Conservation (phyloP, 2,888 invertebrate species). For the Oscheius sp. region DNA sequence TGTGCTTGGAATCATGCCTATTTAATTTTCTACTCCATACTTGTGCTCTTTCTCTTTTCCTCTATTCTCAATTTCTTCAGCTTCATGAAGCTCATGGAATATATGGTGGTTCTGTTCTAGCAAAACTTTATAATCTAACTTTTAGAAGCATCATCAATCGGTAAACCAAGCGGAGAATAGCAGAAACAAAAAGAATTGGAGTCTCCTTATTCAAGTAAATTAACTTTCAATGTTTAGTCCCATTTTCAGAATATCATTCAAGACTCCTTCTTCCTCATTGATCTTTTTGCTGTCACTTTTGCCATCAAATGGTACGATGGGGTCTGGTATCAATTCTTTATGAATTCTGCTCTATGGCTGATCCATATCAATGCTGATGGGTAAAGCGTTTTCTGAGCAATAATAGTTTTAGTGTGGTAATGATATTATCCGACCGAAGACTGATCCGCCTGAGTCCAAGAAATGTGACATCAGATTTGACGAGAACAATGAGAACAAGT, state of each 20-base stretch:
- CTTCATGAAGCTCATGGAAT: constrained; percentile 12
- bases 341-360: constrained; percentile 16
- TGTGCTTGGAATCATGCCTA: constrained; percentile 24
- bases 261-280: constrained; percentile 20
- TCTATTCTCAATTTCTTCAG: constrained; percentile 8
- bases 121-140: neutral
- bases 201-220: constrained; percentile 2
- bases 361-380: constrained; percentile 23
- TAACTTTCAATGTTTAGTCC: neutral
- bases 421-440: constrained; percentile 9
- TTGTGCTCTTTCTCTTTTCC: neutral
- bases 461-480: too few species aligned
- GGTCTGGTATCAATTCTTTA: constrained; percentile 10
- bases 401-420: constrained; percentile 8
- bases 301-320: constrained; percentile 3
- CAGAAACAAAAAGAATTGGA: constrained; percentile 19
- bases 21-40: constrained; percentile 10
- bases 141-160: constrained; percentile 6
- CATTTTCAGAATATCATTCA: constrained; percentile 16
- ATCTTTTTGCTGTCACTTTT: constrained; percentile 16
- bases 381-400: neutral
- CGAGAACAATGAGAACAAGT: too few species aligned
- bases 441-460: constrained; percentile 1
- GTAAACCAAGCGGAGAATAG: neutral
- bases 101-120: neutral